phyloP scores from a whole-genome alignment of 2,113 vertebrate genomes.

The Chionis minor region DNA sequence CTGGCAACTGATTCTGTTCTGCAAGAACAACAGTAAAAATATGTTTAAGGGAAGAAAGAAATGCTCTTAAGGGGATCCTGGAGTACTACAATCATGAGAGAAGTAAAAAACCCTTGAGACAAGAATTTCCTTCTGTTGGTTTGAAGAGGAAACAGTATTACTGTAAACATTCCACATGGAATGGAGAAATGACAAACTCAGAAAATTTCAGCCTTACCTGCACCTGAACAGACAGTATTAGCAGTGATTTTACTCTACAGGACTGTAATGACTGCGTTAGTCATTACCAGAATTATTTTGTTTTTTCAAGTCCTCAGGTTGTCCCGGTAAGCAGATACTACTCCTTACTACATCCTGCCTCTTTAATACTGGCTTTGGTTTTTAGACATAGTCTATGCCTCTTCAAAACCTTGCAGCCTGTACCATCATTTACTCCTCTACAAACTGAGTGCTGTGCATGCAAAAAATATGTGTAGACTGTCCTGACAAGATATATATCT shows the following conservation, averaged over 20 bases:
- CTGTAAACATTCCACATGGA: neutral
- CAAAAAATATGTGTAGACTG: neutral
- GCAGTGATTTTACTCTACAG: neutral
- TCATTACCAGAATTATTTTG: neutral
- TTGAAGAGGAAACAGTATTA: constrained; percentile 22
- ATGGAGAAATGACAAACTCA: neutral
- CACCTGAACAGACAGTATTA: neutral
- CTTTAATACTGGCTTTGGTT: neutral
- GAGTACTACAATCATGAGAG: neutral
- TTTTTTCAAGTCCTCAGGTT: neutral
- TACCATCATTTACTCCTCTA: neutral
- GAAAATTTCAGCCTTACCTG: neutral
- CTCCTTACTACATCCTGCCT: neutral
- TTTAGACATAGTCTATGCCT: neutral
- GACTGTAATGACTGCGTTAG: neutral
- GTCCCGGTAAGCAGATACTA: neutral
- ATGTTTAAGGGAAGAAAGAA: constrained; percentile 45
- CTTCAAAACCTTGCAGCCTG: neutral
- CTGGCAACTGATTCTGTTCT: neutral
- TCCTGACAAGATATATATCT: neutral
- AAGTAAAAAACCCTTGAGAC: constrained; percentile 15
- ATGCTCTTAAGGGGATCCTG: constrained; percentile 8
- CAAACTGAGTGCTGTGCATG: neutral
- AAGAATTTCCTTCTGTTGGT: constrained; percentile 20
- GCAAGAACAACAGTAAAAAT: neutral